Conservation (phyloP, 2,797 vertebrate species). For the Ctenosaura bakeri region DNA sequence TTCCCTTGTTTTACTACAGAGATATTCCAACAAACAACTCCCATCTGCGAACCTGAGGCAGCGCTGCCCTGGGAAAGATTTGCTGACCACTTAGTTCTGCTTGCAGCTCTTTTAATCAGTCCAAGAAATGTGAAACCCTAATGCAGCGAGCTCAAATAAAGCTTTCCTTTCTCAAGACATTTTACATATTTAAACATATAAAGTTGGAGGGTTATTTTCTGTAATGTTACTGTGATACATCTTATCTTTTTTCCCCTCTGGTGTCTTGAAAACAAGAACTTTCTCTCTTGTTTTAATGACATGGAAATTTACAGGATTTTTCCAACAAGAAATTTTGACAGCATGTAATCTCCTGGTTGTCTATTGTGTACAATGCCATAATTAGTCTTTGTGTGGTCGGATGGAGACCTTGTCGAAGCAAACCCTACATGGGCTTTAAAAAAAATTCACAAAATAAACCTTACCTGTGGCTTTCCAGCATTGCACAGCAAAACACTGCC, state of each 20-base stretch:
- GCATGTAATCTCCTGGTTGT: no score
- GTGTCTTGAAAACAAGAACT: not conserved
- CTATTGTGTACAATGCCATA: no score
- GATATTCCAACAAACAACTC: not conserved
- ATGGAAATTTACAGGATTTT: not conserved
- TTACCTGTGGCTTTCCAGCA: conserved; percentile 79
- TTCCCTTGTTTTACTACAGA: no score
- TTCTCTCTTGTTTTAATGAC: no score
- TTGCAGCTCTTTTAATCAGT: not conserved
- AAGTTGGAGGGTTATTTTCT: not conserved
- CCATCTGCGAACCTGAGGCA: not conserved
- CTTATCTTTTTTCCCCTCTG: not conserved
- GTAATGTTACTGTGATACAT: not conserved
- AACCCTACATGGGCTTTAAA: conserved; percentile 36
- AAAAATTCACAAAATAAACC: conserved; percentile 58
- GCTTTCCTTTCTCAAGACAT: not conserved
- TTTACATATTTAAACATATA: not conserved
- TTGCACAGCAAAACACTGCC: conserved; percentile 68
- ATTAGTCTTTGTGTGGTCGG: not conserved
- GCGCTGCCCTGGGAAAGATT: not conserved
- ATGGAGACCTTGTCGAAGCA: not conserved
- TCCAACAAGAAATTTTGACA: not conserved
- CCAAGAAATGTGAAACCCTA: not conserved
- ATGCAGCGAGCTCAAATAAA: not conserved
- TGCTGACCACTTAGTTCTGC: not conserved